Conservation (phyloP, 2,797 vertebrate genomes). For the Eidolon dupreanum region DNA sequence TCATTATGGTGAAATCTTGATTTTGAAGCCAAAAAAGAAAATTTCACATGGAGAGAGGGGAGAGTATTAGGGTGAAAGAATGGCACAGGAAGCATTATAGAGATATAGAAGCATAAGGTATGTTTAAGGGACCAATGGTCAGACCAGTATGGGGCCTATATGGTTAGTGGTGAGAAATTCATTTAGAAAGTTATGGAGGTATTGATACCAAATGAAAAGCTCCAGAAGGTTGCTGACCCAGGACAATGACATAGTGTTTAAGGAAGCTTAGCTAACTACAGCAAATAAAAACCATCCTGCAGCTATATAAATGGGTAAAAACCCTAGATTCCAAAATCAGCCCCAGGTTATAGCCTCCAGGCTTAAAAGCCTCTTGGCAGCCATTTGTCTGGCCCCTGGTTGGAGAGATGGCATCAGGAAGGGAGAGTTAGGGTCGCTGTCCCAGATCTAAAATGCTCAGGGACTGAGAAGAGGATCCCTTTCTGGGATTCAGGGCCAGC, state of each 20-base stretch:
- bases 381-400: neutral
- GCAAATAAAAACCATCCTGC: neutral
- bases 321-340: neutral
- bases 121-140: neutral
- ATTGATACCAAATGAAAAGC: neutral
- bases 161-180: neutral
- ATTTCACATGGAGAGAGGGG: neutral
- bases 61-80: neutral
- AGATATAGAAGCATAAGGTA: neutral
- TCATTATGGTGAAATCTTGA: neutral
- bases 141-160: neutral
- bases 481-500: neutral
- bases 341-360: neutral
- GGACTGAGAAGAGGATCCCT: neutral
- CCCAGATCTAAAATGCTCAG: neutral
- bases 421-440: neutral
- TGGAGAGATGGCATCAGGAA: neutral
- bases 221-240: neutral
- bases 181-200: neutral
- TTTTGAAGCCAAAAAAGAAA: neutral
- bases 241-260: neutral
- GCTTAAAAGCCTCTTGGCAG: neutral
- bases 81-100: neutral
- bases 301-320: neutral
- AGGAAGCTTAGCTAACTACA: neutral